Evolutionary conservation across 2,888 invertebrate species (phyloP), one percentile per base, ranked within the genome.

Genomic region (Cheiracanthium punctorium): DNA sequence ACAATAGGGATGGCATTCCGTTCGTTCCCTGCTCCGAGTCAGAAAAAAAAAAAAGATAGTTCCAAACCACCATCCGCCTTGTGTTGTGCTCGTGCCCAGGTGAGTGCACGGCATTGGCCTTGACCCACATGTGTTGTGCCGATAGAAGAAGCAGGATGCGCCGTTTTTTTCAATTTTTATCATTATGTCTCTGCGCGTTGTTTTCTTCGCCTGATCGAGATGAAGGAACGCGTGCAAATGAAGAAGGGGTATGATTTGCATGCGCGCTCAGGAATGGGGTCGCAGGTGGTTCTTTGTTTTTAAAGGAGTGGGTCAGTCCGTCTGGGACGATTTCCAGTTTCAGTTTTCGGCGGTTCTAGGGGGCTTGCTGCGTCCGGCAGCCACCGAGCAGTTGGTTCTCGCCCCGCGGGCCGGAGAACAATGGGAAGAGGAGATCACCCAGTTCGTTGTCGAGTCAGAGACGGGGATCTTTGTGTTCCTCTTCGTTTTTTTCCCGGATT

Each of bases 201-300:
- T 58, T 58, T 12, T 58, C 24, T 30, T 43, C 71, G 82, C 71
- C 41, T 58, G 75, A 64, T 20, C 43, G 76, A 48, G 58, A 29
- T 7, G 37, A 37, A 71, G 82, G 82, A 71, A 82, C 76, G 82
- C 76, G 33, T 64, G 81, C 30, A 81, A 69, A 64, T 12, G 29
- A 64, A 17, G 33, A 33, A 67, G 14, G 33, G 28, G 20, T 2
- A 24, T 17, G 37, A 69, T 69, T 33, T 69, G 69, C 69, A 69
- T 67, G 32, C 30, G 64, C n/a, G 69, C 69, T 69, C 12, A 0
- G 69, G 37, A 69, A 33, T 69, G 33, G 37, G 69, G 69, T 69
- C 37, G 69, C 69, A 69, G 69, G 69, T 69, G 67, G 69, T n/a
- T 69, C 17, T 69, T 33, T 32, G 33, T 69, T n/a, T 5, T 8